Evolutionary conservation across 2,797 vertebrate species (phyloP).

Genomic region (Poliocrania exsul): DNA sequence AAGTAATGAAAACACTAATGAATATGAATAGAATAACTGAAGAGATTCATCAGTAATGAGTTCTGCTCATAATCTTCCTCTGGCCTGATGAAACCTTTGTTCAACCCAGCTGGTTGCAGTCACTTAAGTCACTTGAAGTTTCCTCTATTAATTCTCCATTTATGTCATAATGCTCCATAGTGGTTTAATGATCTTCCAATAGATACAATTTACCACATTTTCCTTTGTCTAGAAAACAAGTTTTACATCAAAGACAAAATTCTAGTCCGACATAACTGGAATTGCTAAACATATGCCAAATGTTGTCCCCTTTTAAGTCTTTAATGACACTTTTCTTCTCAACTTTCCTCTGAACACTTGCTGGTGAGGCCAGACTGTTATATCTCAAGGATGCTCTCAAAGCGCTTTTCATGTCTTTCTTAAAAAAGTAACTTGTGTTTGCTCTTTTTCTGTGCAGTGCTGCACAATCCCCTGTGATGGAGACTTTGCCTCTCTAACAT

Average conservation of each 20-base stretch:
- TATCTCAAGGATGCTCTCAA: not conserved
- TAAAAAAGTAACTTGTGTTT: not conserved
- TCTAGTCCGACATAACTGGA: not conserved
- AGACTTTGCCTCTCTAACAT: not conserved
- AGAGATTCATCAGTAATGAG: not conserved
- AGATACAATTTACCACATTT: not conserved
- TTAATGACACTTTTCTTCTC: not conserved
- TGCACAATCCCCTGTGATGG: not conserved
- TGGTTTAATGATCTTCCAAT: not conserved
- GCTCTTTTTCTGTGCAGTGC: not conserved
- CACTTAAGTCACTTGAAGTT: conserved; percentile 27
- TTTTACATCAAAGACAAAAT: not conserved
- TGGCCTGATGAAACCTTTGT: conserved; percentile 24
- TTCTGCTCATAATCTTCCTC: not conserved
- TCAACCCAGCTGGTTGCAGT: conserved; percentile 15
- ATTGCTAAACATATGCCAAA: not conserved
- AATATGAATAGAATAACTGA: not conserved
- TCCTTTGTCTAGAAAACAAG: not conserved
- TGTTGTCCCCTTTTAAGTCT: not conserved
- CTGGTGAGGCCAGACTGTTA: not conserved
- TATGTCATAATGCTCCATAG: not conserved
- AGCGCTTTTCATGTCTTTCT: not conserved
- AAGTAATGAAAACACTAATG: conserved; percentile 8
- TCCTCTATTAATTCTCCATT: not conserved
- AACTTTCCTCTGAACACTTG: not conserved